A percentile compares a stretch with the other conserved stretches of the same genome.
phyloP scores from a whole-genome alignment of 1,140 invertebrate genomes.

The Drosophila triauraria region DNA sequence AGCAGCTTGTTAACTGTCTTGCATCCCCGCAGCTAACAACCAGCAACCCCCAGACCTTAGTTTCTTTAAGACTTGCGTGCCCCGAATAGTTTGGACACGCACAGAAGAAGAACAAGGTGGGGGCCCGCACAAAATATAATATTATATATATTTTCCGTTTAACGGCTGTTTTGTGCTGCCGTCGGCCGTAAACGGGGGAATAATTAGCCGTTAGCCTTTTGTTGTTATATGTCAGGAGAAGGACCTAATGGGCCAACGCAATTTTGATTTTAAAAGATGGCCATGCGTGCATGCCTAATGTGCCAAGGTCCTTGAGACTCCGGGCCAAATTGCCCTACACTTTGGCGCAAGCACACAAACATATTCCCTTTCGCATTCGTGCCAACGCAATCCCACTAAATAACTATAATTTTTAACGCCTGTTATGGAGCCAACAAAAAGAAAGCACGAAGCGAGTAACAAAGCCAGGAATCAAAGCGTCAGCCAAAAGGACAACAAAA shows the following conservation, averaged over 20 bases:
- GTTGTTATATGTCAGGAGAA: conserved; percentile 31
- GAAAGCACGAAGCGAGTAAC: conserved; percentile 29
- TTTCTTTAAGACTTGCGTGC: conserved; percentile 37
- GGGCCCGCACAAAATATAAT: conserved; percentile 39
- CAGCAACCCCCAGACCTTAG: not conserved
- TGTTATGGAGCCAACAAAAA: conserved; percentile 30
- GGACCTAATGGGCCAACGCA: conserved; percentile 56
- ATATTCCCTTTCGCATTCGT: not conserved
- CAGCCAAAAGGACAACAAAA: conserved; percentile 34
- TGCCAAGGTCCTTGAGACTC: conserved; percentile 42
- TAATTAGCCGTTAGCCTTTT: conserved; percentile 70
- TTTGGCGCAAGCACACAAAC: not conserved
- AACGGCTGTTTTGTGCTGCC: conserved; percentile 75
- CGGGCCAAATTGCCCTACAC: conserved; percentile 33
- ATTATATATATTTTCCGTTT: conserved; percentile 71
- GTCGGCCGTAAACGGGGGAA: conserved; percentile 72
- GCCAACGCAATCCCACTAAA: conserved; percentile 50
- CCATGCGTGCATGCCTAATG: conserved; percentile 76
- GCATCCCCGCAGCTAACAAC: not conserved
- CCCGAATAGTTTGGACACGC: conserved; percentile 76
- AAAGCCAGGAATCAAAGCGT: conserved; percentile 63
- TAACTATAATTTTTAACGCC: conserved; percentile 81
- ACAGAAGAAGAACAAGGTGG: conserved; percentile 43
- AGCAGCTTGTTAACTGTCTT: conserved; percentile 59
- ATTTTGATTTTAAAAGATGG: conserved; percentile 73